These are phyloP conservation scores for Blennius ocellaris DNA, from an alignment of 2,113 vertebrate species.

Conservation along the genomic window DNA sequence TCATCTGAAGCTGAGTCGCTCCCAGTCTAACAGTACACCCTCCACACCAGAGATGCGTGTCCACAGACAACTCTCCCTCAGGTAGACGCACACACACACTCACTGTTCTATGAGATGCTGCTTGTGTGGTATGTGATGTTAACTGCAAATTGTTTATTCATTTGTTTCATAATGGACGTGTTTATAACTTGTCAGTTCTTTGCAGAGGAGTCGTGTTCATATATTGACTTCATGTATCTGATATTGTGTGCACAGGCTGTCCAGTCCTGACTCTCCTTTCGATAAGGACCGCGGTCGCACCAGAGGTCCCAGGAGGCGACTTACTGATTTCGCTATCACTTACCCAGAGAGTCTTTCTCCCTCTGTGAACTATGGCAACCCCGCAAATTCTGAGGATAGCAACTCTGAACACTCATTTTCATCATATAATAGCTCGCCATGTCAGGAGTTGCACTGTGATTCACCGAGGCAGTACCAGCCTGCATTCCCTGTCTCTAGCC, in stretches of 20 bases:
- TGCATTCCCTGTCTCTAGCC: conserved; percentile 37
- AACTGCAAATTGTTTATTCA: not conserved
- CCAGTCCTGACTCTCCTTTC: conserved; percentile 73
- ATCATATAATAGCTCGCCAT: conserved; percentile 81
- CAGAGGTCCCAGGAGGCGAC: conserved; percentile 81
- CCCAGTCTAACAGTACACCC: conserved; percentile 83
- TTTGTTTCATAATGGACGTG: not conserved
- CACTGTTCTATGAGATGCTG: not conserved
- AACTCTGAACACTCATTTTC: conserved; percentile 85
- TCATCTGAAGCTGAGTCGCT: conserved; percentile 67
- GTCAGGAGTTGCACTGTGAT: conserved; percentile 66
- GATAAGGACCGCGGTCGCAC: conserved; percentile 80
- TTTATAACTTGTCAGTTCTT: conserved; percentile 4
- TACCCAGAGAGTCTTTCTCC: conserved; percentile 74
- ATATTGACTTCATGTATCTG: not conserved
- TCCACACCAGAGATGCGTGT: conserved; percentile 87
- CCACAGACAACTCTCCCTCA: conserved; percentile 83
- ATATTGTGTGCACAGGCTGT: conserved; percentile 75
- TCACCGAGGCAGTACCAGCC: conserved; percentile 59
- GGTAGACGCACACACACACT: conserved; percentile 67
- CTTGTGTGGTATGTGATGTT: not conserved
- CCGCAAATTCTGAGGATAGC: conserved; percentile 85
- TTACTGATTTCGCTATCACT: conserved; percentile 80
- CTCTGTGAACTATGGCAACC: conserved; percentile 49
- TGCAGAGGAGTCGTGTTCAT: not conserved